These are phyloP conservation scores for Ia io DNA, from an alignment of 2,113 vertebrate genomes.

Conservation along the genomic window DNA sequence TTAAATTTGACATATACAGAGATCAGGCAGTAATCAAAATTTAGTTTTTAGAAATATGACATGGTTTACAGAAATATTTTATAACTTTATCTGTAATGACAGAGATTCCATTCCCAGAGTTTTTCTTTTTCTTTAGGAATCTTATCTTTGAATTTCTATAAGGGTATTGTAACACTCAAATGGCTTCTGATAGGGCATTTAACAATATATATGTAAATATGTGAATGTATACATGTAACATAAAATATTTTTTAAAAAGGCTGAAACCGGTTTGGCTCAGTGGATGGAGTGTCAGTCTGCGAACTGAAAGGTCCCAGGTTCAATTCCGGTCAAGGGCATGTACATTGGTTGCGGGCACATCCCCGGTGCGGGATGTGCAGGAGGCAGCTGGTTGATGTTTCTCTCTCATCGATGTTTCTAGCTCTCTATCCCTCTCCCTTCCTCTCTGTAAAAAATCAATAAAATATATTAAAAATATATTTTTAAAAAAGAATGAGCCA, in stretches of 20 bases:
- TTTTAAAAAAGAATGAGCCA: neutral
- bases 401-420: too few species aligned
- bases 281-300: too few species aligned
- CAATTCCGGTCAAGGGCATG: too few species aligned
- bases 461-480: too few species aligned
- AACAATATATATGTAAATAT: neutral
- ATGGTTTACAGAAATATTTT: neutral
- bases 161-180: neutral
- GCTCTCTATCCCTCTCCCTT: too few species aligned
- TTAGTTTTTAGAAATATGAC: neutral
- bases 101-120: neutral
- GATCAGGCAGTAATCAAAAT: neutral
- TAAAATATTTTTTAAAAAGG: neutral
- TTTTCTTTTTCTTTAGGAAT: constrained; percentile 19
- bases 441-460: too few species aligned
- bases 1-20: neutral
- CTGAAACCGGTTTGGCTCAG: too few species aligned
- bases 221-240: neutral
- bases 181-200: neutral
- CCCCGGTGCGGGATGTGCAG: too few species aligned
- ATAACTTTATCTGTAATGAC: neutral
- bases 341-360: too few species aligned
- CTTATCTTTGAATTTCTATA: constrained; percentile 1
- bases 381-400: too few species aligned
- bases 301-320: too few species aligned